phyloP scores from a whole-genome alignment of 1,140 invertebrate species.

The Drosophila bocki region DNA sequence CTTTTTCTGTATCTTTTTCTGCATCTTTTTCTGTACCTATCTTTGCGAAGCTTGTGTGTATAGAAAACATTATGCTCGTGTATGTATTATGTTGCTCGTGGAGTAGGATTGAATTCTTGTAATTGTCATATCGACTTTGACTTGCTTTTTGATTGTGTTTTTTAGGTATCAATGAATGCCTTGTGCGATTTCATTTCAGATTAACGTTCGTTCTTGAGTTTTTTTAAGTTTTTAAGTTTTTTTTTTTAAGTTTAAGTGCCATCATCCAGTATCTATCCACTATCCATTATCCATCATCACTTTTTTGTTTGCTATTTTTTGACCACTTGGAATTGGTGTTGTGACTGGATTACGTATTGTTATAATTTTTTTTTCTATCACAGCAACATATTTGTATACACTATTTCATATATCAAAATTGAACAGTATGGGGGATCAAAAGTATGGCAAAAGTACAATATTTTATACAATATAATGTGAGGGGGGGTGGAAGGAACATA shows the following conservation, averaged over 20 bases:
- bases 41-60: constrained; percentile 4
- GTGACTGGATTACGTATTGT: constrained; percentile 74
- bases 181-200: constrained; percentile 21
- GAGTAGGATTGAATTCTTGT: constrained; percentile 29
- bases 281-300: constrained; percentile 14
- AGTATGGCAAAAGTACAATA: constrained; percentile 14
- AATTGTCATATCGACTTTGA: constrained; percentile 41
- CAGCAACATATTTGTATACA: constrained; percentile 80
- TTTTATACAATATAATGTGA: constrained; percentile 15
- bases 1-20: not conserved
- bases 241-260: constrained; percentile 13
- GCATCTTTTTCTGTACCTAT: not conserved
- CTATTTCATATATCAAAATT: constrained; percentile 59
- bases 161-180: constrained; percentile 20
- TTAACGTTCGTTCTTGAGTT: constrained; percentile 19
- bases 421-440: constrained; percentile 37
- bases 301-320: constrained; percentile 14
- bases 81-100: constrained; percentile 20
- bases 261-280: not conserved
- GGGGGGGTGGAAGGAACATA: constrained; percentile 1
- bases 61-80: constrained; percentile 11
- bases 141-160: constrained; percentile 27
- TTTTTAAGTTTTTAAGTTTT: constrained; percentile 1
- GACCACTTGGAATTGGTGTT: constrained; percentile 62
- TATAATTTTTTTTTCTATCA: constrained; percentile 74